Percentiles rank a stretch among this genome's conserved stretches.
These are phyloP conservation scores for Dendrolimus kikuchii DNA, from an alignment of 1,140 invertebrate species.

Conservation along the genomic window DNA sequence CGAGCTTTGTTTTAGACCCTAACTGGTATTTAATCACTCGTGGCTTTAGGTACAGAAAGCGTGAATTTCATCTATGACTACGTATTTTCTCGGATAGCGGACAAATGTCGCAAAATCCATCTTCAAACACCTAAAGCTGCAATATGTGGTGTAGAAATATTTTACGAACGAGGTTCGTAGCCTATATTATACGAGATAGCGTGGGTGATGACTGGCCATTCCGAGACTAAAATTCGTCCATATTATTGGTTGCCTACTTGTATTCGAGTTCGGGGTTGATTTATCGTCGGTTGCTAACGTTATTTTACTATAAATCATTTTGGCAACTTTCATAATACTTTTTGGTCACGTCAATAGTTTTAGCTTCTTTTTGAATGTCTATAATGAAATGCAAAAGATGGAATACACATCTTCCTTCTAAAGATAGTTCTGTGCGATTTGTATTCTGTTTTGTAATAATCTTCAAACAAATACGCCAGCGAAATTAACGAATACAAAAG, in stretches of 20 bases:
- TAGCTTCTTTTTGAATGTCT: too few relatives aligned
- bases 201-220: constrained; percentile 4
- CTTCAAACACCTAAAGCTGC: constrained; percentile 2
- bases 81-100: not conserved
- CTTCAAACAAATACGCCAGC: too few relatives aligned
- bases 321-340: constrained; percentile 5
- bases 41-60: too few relatives aligned
- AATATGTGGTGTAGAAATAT: constrained; percentile 5
- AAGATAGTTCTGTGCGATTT: too few relatives aligned
- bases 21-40: too few relatives aligned
- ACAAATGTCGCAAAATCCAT: constrained; percentile 8
- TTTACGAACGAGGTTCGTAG: too few relatives aligned
- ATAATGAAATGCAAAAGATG: too few relatives aligned
- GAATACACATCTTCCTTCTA: too few relatives aligned
- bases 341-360: constrained; percentile 1
- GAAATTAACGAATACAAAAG: too few relatives aligned
- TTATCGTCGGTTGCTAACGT: constrained; percentile 11
- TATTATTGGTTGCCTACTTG: not conserved
- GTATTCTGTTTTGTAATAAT: too few relatives aligned
- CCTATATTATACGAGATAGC: not conserved
- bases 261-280: constrained; percentile 9
- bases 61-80: too few relatives aligned
- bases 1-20: too few relatives aligned
- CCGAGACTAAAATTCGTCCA: constrained; percentile 1
- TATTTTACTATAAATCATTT: constrained; percentile 11